A percentile compares a stretch with the other conserved stretches of the same genome.
These are phyloP conservation scores for Geotrupes spiniger DNA, from an alignment of 2,888 invertebrate genomes.

Conservation along the genomic window DNA sequence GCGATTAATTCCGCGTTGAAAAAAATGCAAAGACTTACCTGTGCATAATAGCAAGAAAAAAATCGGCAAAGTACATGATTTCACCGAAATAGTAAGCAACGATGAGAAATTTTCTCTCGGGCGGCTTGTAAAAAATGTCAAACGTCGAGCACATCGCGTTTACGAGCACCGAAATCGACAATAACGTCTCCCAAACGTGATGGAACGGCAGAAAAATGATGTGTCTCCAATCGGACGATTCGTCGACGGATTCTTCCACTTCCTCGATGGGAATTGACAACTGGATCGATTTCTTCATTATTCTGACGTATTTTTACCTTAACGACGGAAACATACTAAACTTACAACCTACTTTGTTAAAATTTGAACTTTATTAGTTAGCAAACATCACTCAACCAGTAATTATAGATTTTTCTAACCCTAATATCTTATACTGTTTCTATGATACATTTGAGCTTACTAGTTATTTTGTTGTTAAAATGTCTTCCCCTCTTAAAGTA, in stretches of 20 bases:
- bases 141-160: constrained; percentile 8
- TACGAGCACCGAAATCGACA: constrained; percentile 9
- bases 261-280: constrained; percentile 13
- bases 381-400: no score
- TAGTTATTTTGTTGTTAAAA: no score
- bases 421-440: no score
- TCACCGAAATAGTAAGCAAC: constrained; percentile 15
- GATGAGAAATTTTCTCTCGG: neutral
- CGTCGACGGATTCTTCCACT: neutral
- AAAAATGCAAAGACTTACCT: constrained; percentile 6
- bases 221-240: constrained; percentile 14
- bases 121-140: constrained; percentile 1
- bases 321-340: no score
- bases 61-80: constrained; percentile 16
- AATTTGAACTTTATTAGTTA: no score
- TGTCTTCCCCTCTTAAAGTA: no score
- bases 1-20: neutral
- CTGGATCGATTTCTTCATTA: constrained; percentile 10
- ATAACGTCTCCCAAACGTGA: constrained; percentile 11
- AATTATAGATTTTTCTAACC: no score
- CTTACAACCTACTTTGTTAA: no score
- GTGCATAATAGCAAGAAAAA: constrained; percentile 16
- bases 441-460: no score
- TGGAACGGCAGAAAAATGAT: constrained; percentile 20
- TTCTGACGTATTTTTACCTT: no score